These are phyloP conservation scores for Ctenodactylus gundi DNA, from an alignment of 2,113 vertebrate genomes.

Conservation along the genomic window DNA sequence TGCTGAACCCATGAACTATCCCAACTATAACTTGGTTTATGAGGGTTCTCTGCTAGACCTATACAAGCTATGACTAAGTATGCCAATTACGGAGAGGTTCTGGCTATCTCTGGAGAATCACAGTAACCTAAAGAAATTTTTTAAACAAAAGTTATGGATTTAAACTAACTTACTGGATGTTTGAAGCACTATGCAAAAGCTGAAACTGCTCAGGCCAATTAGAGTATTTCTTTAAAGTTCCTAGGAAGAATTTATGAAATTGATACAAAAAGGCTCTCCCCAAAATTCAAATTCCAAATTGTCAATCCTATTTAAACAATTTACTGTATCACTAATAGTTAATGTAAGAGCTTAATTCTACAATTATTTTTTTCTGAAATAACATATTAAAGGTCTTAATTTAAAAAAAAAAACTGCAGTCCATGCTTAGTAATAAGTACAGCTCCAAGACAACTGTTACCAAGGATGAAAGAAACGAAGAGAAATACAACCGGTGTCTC, in stretches of 20 bases:
- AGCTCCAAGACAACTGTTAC: not conserved
- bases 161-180: conserved; percentile 76
- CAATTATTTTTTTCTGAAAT: conserved; percentile 64
- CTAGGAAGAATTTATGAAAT: conserved; percentile 77
- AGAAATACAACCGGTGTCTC: not conserved
- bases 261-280: conserved; percentile 67
- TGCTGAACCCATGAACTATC: not conserved
- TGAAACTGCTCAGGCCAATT: conserved; percentile 72
- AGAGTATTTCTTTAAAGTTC: conserved; percentile 56
- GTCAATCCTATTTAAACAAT: conserved; percentile 55
- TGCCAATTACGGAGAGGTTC: conserved; percentile 66
- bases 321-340: conserved; percentile 64
- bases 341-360: conserved; percentile 61
- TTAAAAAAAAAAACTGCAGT: not conserved
- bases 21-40: not conserved
- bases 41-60: conserved; percentile 39
- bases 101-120: conserved; percentile 71
- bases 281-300: conserved; percentile 69
- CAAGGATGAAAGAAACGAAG: not conserved
- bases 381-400: conserved; percentile 42
- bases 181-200: conserved; percentile 71
- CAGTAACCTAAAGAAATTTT: conserved; percentile 76
- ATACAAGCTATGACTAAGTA: conserved; percentile 73
- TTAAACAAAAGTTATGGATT: conserved; percentile 76
- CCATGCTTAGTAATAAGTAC: conserved; percentile 24